Conservation (phyloP, 2,113 vertebrate genomes). For the Paratilapia polleni region DNA sequence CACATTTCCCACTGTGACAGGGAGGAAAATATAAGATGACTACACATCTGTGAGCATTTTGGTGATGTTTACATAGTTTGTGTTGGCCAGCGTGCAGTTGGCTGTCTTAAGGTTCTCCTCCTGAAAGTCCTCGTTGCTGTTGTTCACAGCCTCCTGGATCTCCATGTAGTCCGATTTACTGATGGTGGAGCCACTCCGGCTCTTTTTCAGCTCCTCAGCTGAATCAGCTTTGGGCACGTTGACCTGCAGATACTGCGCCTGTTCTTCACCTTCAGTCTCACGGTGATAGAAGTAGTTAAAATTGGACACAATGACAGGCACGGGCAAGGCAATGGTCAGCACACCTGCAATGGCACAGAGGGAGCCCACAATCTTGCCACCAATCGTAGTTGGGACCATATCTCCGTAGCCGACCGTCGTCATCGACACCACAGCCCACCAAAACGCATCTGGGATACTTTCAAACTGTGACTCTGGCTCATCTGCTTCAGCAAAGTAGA, state of each 20-base stretch:
- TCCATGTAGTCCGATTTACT: constrained; percentile 99
- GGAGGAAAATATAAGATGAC: constrained; percentile 43
- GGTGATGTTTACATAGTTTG: constrained; percentile 99
- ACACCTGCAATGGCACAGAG: constrained; percentile 98
- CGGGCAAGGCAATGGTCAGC: constrained; percentile 96
- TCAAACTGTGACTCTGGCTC: constrained; percentile 95
- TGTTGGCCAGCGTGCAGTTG: constrained; percentile 98
- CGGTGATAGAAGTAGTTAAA: constrained; percentile 99
- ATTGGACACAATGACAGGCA: constrained; percentile 99
- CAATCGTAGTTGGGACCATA: constrained; percentile 98
- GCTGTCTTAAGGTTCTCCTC: constrained; percentile 97
- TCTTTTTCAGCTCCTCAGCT: constrained; percentile 96
- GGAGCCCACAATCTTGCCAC: constrained; percentile 98
- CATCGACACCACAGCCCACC: constrained; percentile 99
- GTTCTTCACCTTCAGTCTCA: constrained; percentile 98
- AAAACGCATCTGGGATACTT: constrained; percentile 98
- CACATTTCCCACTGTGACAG: constrained; percentile 28
- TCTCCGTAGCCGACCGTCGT: constrained; percentile 98
- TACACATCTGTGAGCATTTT: constrained; percentile 99
- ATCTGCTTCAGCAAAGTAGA: constrained; percentile 97
- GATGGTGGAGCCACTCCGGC: constrained; percentile 95
- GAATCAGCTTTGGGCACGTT: constrained; percentile 93
- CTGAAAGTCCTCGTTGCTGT: constrained; percentile 95
- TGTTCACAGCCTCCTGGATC: constrained; percentile 96
- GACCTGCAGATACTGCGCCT: constrained; percentile 96